These are phyloP conservation scores for Xestoiulus laeticollis DNA, from an alignment of 2,888 invertebrate genomes.

Conservation along the genomic window DNA sequence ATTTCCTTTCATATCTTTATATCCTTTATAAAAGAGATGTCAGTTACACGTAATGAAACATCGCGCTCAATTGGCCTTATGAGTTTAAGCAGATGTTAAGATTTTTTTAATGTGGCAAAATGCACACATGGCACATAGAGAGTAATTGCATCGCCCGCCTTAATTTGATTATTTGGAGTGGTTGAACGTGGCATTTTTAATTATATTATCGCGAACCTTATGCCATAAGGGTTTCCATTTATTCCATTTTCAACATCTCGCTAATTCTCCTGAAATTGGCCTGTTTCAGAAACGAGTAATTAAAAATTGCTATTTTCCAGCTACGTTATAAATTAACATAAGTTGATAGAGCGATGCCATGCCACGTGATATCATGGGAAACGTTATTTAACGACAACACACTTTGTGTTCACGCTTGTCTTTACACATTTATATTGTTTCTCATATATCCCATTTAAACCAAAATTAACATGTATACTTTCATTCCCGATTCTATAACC, in stretches of 20 bases:
- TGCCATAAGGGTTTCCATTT: not conserved
- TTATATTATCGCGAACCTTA: not conserved
- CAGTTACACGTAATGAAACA: conserved; percentile 16
- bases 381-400: too few species aligned
- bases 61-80: not conserved
- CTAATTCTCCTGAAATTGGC: not conserved
- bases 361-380: not conserved
- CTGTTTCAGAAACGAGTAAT: not conserved
- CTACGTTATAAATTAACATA: not conserved
- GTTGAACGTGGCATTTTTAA: conserved; percentile 24
- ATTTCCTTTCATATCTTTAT: not conserved
- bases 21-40: not conserved
- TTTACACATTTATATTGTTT: too few species aligned
- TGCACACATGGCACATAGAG: not conserved
- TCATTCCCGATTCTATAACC: too few species aligned
- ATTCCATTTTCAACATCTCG: not conserved
- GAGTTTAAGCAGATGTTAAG: conserved; percentile 6
- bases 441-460: too few species aligned
- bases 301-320: not conserved
- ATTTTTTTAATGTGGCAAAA: not conserved
- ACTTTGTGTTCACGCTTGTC: too few species aligned
- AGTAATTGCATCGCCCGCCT: not conserved
- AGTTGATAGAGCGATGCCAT: not conserved
- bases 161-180: conserved; percentile 35
- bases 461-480: too few species aligned